Evolutionary conservation across 2,113 vertebrate species (phyloP), one percentile per base, ranked within the genome.

Genomic region (Oreocharis arfaki): DNA sequence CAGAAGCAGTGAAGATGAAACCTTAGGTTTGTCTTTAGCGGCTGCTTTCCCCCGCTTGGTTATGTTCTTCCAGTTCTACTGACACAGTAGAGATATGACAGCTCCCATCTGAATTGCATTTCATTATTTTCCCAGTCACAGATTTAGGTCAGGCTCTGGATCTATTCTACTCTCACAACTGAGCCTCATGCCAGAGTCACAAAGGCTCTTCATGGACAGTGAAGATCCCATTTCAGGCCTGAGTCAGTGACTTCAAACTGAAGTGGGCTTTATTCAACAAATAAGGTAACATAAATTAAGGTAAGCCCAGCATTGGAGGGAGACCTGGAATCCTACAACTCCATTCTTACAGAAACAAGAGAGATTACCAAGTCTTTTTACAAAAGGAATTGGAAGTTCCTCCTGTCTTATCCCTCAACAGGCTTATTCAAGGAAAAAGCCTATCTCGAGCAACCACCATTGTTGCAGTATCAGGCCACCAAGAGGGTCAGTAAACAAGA

Each of bases 341-440:
- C 44, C 8, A 3, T 83, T 90, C 42, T 91, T 87, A 74, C 10
- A 84, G 47, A 71, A 79, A 52, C 0, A 1, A 35, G 30, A 75
- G 11, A 55, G 5, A 44, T 46, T n/a, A 33, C 30, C 32, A 63
- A 42, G 18, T 27, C 24, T 24, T 44, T 4, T n/a, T 63, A 50
- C 3, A 30, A 52, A 65, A n/a, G 39, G 8, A 56, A 42, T 18
- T 69, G 11, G 7, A 74, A 49, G 6, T 32, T 49, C 8, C 13
- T 39, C 11, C 12, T 18, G 2, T 32, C 3, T 44, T 24, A 39
- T 2, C 3, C 41, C 1, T 1, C 30, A 27, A 18, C 1, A 46
- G 10, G 24, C 28, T 84, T 50, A 37, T 20, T 35, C 37, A 21
- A 20, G 27, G n/a, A 44, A 79, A 71, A 73, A 55, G 13, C 10